A percentile compares a stretch with the other conserved stretches of the same genome.
Evolutionary conservation across 2,113 vertebrate genomes (phyloP).

Genomic region (Hippocampus mohnikei): DNA sequence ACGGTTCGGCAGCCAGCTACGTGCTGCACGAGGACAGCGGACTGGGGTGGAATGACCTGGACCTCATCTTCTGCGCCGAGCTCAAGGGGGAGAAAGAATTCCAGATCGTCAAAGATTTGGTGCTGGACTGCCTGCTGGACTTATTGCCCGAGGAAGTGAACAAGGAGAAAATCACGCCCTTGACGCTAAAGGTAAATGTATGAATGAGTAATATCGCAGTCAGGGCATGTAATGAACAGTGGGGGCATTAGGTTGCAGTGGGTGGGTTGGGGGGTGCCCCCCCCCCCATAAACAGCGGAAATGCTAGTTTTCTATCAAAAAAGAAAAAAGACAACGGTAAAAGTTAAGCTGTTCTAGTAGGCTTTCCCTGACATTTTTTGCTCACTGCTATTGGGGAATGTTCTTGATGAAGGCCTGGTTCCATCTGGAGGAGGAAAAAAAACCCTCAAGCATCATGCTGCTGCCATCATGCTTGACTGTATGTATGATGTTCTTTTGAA

Average conservation of each 20-base stretch:
- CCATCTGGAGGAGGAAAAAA: too few species aligned
- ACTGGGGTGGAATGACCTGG: conserved; percentile 95
- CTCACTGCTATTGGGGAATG: too few species aligned
- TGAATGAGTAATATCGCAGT: too few species aligned
- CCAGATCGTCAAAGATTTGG: conserved; percentile 92
- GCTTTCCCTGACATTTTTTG: too few species aligned
- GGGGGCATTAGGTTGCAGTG: background rate
- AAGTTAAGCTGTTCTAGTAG: too few species aligned
- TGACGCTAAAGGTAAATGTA: conserved; percentile 88
- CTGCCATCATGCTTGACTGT: too few species aligned
- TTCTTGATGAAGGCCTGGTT: too few species aligned
- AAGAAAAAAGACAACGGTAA: too few species aligned
- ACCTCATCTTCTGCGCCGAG: conserved; percentile 95
- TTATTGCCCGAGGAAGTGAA: conserved; percentile 97
- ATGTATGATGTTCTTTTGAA: too few species aligned
- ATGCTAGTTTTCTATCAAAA: too few species aligned
- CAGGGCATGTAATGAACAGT: background rate
- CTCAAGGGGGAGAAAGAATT: conserved; percentile 91
- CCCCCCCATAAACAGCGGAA: too few species aligned
- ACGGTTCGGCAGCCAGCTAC: conserved; percentile 95
- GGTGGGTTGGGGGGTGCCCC: background rate
- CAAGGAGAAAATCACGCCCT: conserved; percentile 93
- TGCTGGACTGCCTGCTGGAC: conserved; percentile 93
- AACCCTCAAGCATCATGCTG: too few species aligned
- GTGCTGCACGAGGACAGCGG: conserved; percentile 97